These are phyloP conservation scores for Tillus elongatus DNA, from an alignment of 2,888 invertebrate species.

Conservation along the genomic window DNA sequence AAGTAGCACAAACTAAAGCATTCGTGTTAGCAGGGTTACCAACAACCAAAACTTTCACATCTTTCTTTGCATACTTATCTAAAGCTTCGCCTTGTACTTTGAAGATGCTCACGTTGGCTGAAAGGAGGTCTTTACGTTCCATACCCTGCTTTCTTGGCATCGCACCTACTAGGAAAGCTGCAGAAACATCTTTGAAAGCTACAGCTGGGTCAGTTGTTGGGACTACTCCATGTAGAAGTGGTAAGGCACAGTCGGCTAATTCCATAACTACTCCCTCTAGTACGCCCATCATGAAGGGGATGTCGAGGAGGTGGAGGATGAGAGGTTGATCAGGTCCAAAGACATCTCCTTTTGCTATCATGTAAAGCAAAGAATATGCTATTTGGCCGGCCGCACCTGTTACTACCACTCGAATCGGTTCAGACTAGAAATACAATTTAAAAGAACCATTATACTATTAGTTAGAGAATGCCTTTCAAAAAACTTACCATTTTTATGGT, in stretches of 20 bases:
- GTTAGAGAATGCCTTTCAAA: too few relatives aligned
- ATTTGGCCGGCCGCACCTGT: slow-evolving; percentile 99
- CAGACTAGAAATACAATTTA: slow-evolving; percentile 48
- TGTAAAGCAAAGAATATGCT: slow-evolving; percentile 90
- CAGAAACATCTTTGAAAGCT: slow-evolving; percentile 93
- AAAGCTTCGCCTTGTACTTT: slow-evolving; percentile 93
- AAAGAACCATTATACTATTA: too few relatives aligned
- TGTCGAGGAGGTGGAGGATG: slow-evolving; percentile 85
- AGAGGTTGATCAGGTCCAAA: slow-evolving; percentile 85
- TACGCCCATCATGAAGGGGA: slow-evolving; percentile 91
- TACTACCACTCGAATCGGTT: slow-evolving; percentile 86
- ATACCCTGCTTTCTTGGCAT: slow-evolving; percentile 98
- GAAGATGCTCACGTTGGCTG: slow-evolving; percentile 97
- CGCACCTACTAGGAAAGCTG: slow-evolving; percentile 93
- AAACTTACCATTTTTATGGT: too few relatives aligned
- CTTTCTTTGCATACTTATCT: slow-evolving; percentile 50
- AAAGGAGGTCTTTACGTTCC: slow-evolving; percentile 95
- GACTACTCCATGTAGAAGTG: slow-evolving; percentile 73
- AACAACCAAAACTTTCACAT: slow-evolving; percentile 87
- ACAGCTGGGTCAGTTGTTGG: slow-evolving; percentile 80
- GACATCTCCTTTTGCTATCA: slow-evolving; percentile 91
- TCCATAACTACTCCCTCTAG: slow-evolving; percentile 98
- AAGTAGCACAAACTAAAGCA: slow-evolving; percentile 89
- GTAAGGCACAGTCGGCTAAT: slow-evolving; percentile 88
- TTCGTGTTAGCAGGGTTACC: slow-evolving; percentile 99